Base-by-base conservation (phyloP, 2,797 vertebrate species). In the Choloepus didactylus region DNA sequence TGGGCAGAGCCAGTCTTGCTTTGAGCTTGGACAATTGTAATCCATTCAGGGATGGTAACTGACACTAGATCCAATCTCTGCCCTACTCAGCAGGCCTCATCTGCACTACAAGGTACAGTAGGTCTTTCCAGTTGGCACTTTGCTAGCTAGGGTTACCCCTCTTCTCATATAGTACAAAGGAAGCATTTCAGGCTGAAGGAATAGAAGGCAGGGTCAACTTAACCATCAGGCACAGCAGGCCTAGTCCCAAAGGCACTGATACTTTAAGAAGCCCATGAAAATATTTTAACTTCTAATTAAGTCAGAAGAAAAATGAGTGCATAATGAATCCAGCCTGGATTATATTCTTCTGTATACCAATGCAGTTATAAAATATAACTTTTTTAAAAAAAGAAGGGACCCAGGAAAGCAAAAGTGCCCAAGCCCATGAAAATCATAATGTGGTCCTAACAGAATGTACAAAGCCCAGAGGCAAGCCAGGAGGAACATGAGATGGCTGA, bases 261-360 rank as follows among this genome's bases (percentile, higher is more conserved):
- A 27, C 35, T n/a, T 49, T 76, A 69, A 70, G 60, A 9, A 56
- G 62, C 60, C 83, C 86, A n/a, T 21, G n/a, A 60, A 87, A 87
- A 66, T 15, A 8, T 56, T 81, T 85, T 94, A 46, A 70, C 64
- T 94, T 70, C 9, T 86, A 80, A 88, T 85, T 82, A 93, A 95
- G 82, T 67, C 51, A 90, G 49, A 19, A 83, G 49, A 76, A 67
- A 72, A 89, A 87, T 76, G 59, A 89, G 81, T 77, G 54, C 25
- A 91, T 38, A 25, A 41, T 27, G 7, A 87, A 82, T 35, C 44
- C 35, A 82, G 70, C 21, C 35, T 56, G 64, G 11, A 62, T 81
- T 62, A 62, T 51, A 73, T 51, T 89, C 56, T 62, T n/a, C 62
- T 72, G 77, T 56, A 35, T 67, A 79, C 18, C 49, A 83, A 91